Evolutionary conservation across 1,140 invertebrate genomes (phyloP), one percentile per base, ranked within the genome.

Genomic region (Drosophila truncata): DNA sequence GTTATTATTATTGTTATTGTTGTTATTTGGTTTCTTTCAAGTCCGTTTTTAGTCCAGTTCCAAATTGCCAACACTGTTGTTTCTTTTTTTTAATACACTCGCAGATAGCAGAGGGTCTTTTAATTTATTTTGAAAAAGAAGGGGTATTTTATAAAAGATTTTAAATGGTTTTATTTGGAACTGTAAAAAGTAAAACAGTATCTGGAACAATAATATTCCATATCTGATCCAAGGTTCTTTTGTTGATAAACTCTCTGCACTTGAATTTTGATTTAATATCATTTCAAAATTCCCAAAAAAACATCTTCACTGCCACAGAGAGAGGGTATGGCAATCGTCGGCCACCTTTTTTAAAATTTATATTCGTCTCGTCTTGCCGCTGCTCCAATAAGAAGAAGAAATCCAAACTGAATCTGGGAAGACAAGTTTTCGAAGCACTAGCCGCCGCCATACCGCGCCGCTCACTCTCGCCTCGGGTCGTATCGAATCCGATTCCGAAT

Each of bases 11-110:
- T 54, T 54, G 31, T 80, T 79, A 54, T 78, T 85, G 41, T 67
- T 67, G 64, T 57, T 70, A 58, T 57, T 70, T 82, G 69, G 67
- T 82, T 64, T 82, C 65, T 83, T 75, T 79, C 49, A 79, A 70
- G 84, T 88, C 83, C 66, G 77, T 87, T 87, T 86, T 87, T 87
- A 87, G 83, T 87, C 80, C 83, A 87, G 83, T 87, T 87, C 73
- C 66, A 88, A 87, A 87, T 87, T 83, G 84, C 83, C 84, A 82
- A 78, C 64, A 63, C 57, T 67, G 75, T 64, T 64, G 25, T 46
- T 64, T 60, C 23, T 57, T 44, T 75, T 46, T 71, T 44, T 71
- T 39, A 13, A 52, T 62, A 52, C 47, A 52, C 60, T 62, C 18
- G 18, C 23, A 14, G 16, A 31, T 13, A 61, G 14, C 14, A 18